Base-by-base conservation (phyloP, 2,888 invertebrate species). In the Rhabditoides inermis region DNA sequence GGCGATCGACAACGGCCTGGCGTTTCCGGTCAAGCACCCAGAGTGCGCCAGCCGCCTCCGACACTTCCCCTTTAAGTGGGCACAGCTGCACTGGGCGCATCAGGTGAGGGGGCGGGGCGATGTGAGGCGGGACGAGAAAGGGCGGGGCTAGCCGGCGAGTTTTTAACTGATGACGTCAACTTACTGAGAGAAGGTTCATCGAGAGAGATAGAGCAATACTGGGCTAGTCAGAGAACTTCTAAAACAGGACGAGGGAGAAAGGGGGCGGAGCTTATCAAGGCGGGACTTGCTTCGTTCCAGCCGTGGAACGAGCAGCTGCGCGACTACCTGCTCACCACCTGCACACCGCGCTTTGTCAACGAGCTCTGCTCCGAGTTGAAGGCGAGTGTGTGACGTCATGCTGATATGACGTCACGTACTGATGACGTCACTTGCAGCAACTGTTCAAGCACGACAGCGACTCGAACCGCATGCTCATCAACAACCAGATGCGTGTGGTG, bases 11-110 rank as follows among this genome's bases (percentile, higher is more conserved):
- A 98, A 98, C 81, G 98, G 98, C 3, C 81, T 98, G 63, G 95
- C 98, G 35, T 98, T 98, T 80, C 98, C 98, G 3, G 95, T 91
- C 79, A 95, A 98, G 78, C 98, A 98, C 80, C 98, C 98, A 0
- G 95, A 98, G 81, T 60, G 52, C 45, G 63, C 66, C 18, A 64
- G 63, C 15, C 58, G 70, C 12, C 63, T 72, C 46, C 58, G 65
- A 15, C 60, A 63, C 2, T 72, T 67, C 37, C 72, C 70, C 18
- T 72, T 72, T 50, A 61, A 63, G 22, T 72, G 72, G 72, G 64
- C 62, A 26, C 56, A 63, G 40, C 56, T 70, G 36, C 42, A 55
- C 6, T 70, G 61, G 63, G 71, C 72, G 12, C 55, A 69, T 41
- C 46, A 55, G 42, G 69, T 65, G n/a, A n/a, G n/a, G 15, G 18